Evolutionary conservation across 2,888 invertebrate species (phyloP).

Genomic region (Urechis unicinctus): DNA sequence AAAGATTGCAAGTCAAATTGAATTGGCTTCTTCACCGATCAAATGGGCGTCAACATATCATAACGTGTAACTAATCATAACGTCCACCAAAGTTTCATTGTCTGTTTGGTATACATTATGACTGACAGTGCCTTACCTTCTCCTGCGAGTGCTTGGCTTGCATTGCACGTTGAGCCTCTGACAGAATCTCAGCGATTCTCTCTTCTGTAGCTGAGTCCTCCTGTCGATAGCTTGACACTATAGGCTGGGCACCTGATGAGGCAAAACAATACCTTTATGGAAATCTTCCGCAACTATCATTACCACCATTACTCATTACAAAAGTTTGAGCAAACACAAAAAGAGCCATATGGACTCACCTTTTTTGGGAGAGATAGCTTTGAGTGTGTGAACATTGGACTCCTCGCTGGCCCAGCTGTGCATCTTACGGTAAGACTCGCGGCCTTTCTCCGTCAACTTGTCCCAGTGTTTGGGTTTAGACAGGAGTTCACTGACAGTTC

Average conservation of each 20-base stretch:
- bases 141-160: constrained; percentile 29
- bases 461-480: constrained; percentile 99
- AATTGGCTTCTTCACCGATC: too few relatives aligned
- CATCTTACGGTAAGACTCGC: constrained; percentile 99
- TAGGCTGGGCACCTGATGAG: constrained; percentile 32
- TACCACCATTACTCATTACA: too few relatives aligned
- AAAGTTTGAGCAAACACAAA: too few relatives aligned
- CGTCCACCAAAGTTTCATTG: constrained; percentile 5
- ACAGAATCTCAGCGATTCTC: constrained; percentile 84
- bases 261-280: too few relatives aligned
- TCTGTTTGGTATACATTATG: too few relatives aligned
- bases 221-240: constrained; percentile 28
- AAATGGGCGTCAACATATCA: too few relatives aligned
- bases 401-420: constrained; percentile 99
- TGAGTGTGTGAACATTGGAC: constrained; percentile 90
- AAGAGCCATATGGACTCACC: too few relatives aligned
- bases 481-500: constrained; percentile 94
- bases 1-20: too few relatives aligned
- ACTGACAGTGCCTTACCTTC: constrained; percentile 31
- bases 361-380: constrained; percentile 74
- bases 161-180: constrained; percentile 86
- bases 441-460: constrained; percentile 97
- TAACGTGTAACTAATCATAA: neutral
- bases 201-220: constrained; percentile 67
- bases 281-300: too few relatives aligned